Evolutionary conservation across 2,888 invertebrate species (phyloP), one percentile per base, ranked within the genome.

Genomic region (Metacarcinus magister): DNA sequence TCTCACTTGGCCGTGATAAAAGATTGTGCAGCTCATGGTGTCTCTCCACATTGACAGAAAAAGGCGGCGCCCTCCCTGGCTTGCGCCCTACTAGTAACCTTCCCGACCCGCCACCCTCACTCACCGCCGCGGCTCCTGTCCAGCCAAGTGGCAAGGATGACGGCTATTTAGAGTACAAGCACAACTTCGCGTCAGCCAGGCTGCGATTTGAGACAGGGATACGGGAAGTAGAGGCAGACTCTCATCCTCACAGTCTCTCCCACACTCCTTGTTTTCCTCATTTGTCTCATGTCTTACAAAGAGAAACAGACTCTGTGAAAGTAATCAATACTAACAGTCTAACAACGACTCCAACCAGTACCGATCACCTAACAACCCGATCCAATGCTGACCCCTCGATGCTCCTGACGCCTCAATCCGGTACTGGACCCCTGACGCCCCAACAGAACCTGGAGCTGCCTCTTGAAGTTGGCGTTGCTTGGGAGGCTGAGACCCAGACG

Each of bases 131-230:
- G 23, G 3, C 28, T 28, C 75, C 92, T 28, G 10, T 16, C 32
- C 54, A 92, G 0, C n/a, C 48, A 7, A 60, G n/a, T 10, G 54
- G 23, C n/a, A 19, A n/a, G 28, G 75, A 75, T 8, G 75, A 75
- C n/a, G 75, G 75, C n/a, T 95, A 95, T 28, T 16, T 91, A 23
- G 67, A 87, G 54, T 95, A 95, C 54, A 93, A 92, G 28, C 87
- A 91, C 13, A 95, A 91, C 93, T 95, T 95, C 32, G 60, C 89
- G 28, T 87, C 54, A 7, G 95, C 93, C 13, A 19, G 89, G 4
- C 48, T 28, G 7, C 60, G 87, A 43, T 95, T 95, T 89, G 95
- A 95, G 5, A 89, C 89, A 16, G 93, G 43, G 54, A 19, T 87
- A 60, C 48, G 28, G 10, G 93, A 95, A 28, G 19, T 5, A n/a